Base-by-base conservation (phyloP, 2,797 vertebrate genomes). In the Champsocephalus esox region DNA sequence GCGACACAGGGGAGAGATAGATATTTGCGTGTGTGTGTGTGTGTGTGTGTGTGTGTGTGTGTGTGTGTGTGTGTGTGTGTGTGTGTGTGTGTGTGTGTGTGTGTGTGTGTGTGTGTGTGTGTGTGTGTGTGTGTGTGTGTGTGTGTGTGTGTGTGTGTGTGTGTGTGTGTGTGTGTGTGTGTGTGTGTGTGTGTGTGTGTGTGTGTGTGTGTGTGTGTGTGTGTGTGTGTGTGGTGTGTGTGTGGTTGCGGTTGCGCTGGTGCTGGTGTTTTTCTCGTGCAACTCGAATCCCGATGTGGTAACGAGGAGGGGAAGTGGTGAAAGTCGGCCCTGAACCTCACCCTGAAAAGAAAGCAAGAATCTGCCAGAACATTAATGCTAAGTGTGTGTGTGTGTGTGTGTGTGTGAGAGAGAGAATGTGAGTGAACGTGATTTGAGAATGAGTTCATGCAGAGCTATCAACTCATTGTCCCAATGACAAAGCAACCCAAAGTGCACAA, bases 271-370 rank as follows among this genome's bases (percentile, higher is more conserved):
- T 92, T 86, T 86, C 55, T 84, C 81, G 87, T 13, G 73, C 83
- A 90, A 86, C 81, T 79, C 5, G 63, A 89, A 88, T 87, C 84
- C 73, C 84, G 44, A 77, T 89, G 88, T 91, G 90, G 92, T 91
- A 90, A 92, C 65, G 17, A 68, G 74, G 75, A 83, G 56, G 79
- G 90, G 91, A 92, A 92, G 89, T 91, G 90, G 88, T 91, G 85
- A 92, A 89, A 85, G 80, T 87, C 69, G 86, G 77, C 77, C 69
- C 77, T 74, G 77, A 90, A 87, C 82, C 87, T 89, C 73, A 89
- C 81, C 81, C 86, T 77, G 70, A 88, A 91, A 84, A 81, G 79
- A 84, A 83, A 87, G 87, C 74, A 87, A 8, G 14, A 82, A 84
- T 77, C 79, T 82, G 77, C 67, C 62, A 80, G 66, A 78, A 41